Base-by-base conservation (phyloP, 1,140 invertebrate species). In the Brachionus rotundiformis region DNA sequence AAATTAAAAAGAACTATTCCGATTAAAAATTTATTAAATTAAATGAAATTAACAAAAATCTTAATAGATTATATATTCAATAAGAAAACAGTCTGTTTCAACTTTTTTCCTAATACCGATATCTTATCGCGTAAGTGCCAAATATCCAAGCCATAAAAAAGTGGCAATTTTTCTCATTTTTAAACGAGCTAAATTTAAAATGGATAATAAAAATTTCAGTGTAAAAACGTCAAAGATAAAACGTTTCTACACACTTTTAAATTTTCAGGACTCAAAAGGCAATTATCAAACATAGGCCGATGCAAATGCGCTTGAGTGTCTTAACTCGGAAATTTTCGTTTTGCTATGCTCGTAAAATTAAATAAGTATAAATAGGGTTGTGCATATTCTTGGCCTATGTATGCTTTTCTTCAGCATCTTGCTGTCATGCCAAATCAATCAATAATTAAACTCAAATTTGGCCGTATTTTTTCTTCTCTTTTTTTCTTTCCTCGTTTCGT, bases 341-440 rank as follows among this genome's bases (percentile, higher is more conserved):
- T 73, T 23, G 68, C n/a, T 73, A 73, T 73, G 68, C 68, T 73
- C 11, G 68, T 73, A 73, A 73, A 73, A 23, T 11, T 25, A 19
- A 44, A 13, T 44, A 23, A 4, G 19, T 73, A 73, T 44, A 73
- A 73, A 73, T 13, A 73, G 36, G 36, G 13, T 39, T 39, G n/a
- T n/a, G n/a, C n/a, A n/a, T 54, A 8, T 54, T 54, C 19, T 8
- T 54, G 47, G 47, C 4, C 47, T 19, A 19, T 54, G 5, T 16
- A 16, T 71, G 29, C 65, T 33, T 71, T 71, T 71, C 65, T 71
- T 36, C 31, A 65, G 31, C 16, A 41, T 36, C 39, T 71, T 47
- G 41, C 36, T 73, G 68, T 73, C 68, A 73, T 73, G 68, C 68
- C 29, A 73, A 47, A 73, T 73, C 68, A 73, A 73, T 73, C 68